A percentile compares a stretch with the other conserved stretches of the same genome.
phyloP scores from a whole-genome alignment of 2,888 invertebrate species.

The Tenthredo notha region DNA sequence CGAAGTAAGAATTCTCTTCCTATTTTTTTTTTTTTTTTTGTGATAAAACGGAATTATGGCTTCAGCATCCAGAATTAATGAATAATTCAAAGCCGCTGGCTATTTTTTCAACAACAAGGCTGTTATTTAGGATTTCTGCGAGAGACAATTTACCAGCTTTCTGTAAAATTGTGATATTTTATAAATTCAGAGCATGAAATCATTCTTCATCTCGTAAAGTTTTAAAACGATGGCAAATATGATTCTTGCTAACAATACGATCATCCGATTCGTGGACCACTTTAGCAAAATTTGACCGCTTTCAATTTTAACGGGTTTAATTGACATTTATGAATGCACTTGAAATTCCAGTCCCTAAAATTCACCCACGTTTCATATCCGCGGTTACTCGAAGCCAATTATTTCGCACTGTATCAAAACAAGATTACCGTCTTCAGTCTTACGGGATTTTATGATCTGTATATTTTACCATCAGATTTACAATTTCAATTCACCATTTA shows the following conservation, averaged over 20 bases:
- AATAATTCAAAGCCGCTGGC: not conserved
- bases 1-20: not conserved
- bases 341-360: not conserved
- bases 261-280: not conserved
- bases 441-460: not conserved
- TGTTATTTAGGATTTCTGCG: not conserved
- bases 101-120: not conserved
- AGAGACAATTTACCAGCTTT: not conserved
- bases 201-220: not conserved
- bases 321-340: not conserved
- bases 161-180: not conserved
- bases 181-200: not conserved
- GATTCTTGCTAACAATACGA: not conserved
- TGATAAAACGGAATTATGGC: not conserved
- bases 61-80: not conserved
- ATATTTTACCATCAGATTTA: slow-evolving; percentile 14
- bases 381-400: slow-evolving; percentile 24
- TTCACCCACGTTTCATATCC: not conserved
- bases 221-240: not conserved
- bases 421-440: slow-evolving; percentile 3
- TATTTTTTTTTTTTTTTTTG: too few species aligned
- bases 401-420: not conserved
- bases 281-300: not conserved
- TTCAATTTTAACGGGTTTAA: not conserved
- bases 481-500: slow-evolving; percentile 7